phyloP scores from a whole-genome alignment of 2,888 invertebrate species.

The Orchesellides sinensis region DNA sequence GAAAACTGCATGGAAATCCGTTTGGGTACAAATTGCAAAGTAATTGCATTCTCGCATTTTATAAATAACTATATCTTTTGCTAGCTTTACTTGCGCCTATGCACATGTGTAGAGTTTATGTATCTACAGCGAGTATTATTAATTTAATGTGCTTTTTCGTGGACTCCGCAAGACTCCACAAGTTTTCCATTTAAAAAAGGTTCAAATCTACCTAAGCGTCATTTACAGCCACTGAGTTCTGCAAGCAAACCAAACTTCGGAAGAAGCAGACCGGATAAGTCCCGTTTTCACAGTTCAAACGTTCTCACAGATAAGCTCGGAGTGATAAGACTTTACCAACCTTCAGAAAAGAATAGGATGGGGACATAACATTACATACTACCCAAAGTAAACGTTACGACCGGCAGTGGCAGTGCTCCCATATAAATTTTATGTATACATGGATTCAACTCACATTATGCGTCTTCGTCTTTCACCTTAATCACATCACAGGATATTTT shows the following conservation, averaged over 20 bases:
- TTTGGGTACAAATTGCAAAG: conserved; percentile 49
- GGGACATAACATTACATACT: neutral
- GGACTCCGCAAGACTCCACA: too few relatives aligned
- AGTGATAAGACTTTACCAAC: conserved; percentile 3
- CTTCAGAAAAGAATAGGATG: neutral
- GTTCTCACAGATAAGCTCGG: conserved; percentile 50
- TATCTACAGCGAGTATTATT: too few relatives aligned
- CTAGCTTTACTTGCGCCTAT: too few relatives aligned
- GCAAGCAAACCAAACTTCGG: neutral
- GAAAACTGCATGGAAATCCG: conserved; percentile 25
- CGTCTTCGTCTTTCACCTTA: neutral
- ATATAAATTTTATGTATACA: too few relatives aligned
- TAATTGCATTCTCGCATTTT: conserved; percentile 49
- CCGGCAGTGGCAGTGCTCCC: neutral
- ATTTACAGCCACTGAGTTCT: neutral
- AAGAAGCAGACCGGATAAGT: conserved; percentile 36
- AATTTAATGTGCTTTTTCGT: too few relatives aligned
- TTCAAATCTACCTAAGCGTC: neutral
- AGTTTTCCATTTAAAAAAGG: too few relatives aligned
- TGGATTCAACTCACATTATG: too few relatives aligned
- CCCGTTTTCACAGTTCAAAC: conserved; percentile 55
- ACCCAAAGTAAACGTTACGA: conserved; percentile 9
- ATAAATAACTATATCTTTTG: too few relatives aligned
- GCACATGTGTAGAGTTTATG: too few relatives aligned
- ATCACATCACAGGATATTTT: conserved; percentile 28